phyloP scores from a whole-genome alignment of 2,888 invertebrate genomes.

The Dyspetes luteomarginatus region DNA sequence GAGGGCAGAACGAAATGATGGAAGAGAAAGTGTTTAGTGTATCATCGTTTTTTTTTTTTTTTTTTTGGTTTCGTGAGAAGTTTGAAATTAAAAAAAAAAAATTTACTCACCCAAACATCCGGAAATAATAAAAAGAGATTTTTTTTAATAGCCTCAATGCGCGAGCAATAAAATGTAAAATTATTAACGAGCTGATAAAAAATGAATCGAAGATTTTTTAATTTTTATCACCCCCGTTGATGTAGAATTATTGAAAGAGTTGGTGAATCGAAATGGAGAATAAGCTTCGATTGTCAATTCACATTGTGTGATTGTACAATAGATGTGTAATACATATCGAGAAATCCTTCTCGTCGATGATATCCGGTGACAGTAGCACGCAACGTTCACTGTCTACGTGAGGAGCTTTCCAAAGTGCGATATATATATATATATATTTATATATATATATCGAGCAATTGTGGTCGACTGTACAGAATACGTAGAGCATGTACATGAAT shows the following conservation, averaged over 20 bases:
- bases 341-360: slow-evolving; percentile 53
- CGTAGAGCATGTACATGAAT: too few species aligned
- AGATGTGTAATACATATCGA: slow-evolving; percentile 44
- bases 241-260: background rate
- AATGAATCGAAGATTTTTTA: too few species aligned
- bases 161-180: too few species aligned
- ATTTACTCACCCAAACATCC: background rate
- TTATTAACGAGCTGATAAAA: too few species aligned
- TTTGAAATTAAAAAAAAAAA: too few species aligned
- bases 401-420: slow-evolving; percentile 43
- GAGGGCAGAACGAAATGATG: slow-evolving; percentile 17
- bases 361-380: slow-evolving; percentile 59
- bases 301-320: background rate
- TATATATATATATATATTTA: slow-evolving; percentile 23
- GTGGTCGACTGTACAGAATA: slow-evolving; percentile 39
- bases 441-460: slow-evolving; percentile 25
- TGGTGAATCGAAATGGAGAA: background rate
- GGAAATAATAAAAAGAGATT: background rate
- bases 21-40: slow-evolving; percentile 33
- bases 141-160: background rate
- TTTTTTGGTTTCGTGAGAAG: too few species aligned
- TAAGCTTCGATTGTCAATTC: background rate
- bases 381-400: slow-evolving; percentile 50
- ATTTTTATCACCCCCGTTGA: background rate
- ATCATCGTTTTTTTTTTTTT: slow-evolving; percentile 1